phyloP scores from a whole-genome alignment of 2,888 invertebrate species.

The Tenodera sinensis region DNA sequence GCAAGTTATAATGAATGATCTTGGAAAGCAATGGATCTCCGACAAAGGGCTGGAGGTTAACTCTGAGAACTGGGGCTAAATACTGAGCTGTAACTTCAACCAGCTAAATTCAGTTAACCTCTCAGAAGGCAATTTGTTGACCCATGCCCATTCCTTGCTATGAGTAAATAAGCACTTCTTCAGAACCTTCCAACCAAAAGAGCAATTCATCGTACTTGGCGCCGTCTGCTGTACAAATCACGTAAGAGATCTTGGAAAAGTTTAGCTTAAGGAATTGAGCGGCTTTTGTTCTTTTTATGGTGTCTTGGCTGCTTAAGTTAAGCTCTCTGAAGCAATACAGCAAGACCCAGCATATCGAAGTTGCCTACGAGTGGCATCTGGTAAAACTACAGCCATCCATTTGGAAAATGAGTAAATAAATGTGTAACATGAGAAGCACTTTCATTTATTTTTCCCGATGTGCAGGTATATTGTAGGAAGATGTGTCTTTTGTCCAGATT shows the following conservation, averaged over 20 bases:
- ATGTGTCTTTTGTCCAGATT: no score
- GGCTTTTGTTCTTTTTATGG: no score
- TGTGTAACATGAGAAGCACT: no score
- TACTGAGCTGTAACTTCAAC: neutral
- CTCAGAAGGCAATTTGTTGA: neutral
- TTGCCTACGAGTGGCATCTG: no score
- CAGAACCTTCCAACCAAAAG: neutral
- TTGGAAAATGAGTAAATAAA: no score
- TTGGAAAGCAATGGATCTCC: neutral
- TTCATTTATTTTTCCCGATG: no score
- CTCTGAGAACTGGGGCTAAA: neutral
- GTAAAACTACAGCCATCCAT: no score
- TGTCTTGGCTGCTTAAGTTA: no score
- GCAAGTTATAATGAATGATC: neutral
- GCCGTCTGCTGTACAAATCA: neutral
- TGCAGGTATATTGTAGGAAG: no score
- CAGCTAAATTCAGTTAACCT: neutral
- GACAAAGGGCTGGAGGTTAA: neutral
- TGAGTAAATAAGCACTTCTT: neutral
- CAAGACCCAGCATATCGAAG: no score
- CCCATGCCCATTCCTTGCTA: neutral
- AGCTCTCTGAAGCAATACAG: no score
- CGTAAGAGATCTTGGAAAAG: neutral
- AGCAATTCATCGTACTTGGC: neutral
- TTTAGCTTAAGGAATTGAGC: neutral